These are phyloP conservation scores for Drosophila siamana DNA, from an alignment of 2,888 invertebrate genomes.

Conservation along the genomic window DNA sequence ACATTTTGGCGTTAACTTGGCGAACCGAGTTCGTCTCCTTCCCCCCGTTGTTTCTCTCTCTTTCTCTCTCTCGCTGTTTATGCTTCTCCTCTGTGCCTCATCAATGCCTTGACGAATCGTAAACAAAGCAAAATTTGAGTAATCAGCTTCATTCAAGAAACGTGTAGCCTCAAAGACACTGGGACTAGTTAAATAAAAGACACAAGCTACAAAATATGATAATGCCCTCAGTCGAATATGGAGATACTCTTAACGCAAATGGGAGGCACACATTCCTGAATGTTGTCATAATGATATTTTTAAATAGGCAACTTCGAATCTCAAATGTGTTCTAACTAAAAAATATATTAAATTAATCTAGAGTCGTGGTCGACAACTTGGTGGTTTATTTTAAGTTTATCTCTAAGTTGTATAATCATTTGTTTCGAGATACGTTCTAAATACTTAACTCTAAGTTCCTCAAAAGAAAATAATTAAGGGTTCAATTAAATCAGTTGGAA, in stretches of 20 bases:
- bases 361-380: not conserved
- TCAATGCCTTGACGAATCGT: constrained; percentile 73
- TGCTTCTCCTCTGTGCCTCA: constrained; percentile 35
- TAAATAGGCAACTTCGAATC: not conserved
- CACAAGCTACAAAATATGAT: constrained; percentile 34
- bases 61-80: not conserved
- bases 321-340: not conserved
- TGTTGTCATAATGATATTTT: not conserved
- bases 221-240: not conserved
- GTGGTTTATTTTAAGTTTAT: no score
- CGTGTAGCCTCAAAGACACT: constrained; percentile 63
- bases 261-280: not conserved
- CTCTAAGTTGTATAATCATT: no score
- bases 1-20: constrained; percentile 71
- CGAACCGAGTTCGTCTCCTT: constrained; percentile 34
- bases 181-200: constrained; percentile 54
- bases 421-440: no score
- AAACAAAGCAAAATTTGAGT: constrained; percentile 77
- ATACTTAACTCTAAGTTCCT: no score
- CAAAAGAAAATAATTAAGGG: no score
- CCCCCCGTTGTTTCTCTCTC: not conserved
- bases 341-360: not conserved
- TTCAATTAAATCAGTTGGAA: no score
- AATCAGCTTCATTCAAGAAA: constrained; percentile 76
- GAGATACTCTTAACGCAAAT: constrained; percentile 21